Evolutionary conservation across 2,888 invertebrate genomes (phyloP), one percentile per base, ranked within the genome.

Genomic region (Himalopsyche japonica): DNA sequence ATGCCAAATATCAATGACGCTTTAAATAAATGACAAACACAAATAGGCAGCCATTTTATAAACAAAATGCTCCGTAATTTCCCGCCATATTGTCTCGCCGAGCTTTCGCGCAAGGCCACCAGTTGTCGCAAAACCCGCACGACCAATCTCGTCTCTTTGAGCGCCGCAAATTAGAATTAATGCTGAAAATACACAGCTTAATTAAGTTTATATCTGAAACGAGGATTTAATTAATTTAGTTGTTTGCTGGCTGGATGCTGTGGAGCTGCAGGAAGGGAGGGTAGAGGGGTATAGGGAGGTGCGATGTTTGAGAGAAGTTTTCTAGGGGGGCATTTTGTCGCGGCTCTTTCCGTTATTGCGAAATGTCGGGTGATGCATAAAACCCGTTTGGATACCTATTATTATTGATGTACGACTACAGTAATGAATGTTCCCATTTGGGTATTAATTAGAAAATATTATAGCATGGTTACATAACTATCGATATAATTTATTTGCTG

Each of bases 191-290:
- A 87, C 87, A 87, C 83, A 84, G 83, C 87, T 85, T 87, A 87
- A 87, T 87, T 87, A 87, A 87, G 87, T 87, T 87, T 87, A 82
- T 86, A 87, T 86, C 86, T 85, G 85, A 86, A 87, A 87, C 85
- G 87, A 87, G 86, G 87, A 87, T 87, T 87, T 86, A 87, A 88
- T 87, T 87, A 86, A 88, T 87, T 86, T 87, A 87, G 86, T 87
- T 86, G 87, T 86, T 85, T 86, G 85, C 81, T 79, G 57, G 57
- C 57, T 57, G 57, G 57, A 57, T 57, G 57, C 57, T 57, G 57
- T 20, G 57, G 5, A 7, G 24, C n/a, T 6, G 57, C 32, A 20
- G 49, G 49, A 5, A 8, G 49, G 49, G 49, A n/a, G 49, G 49
- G 3, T n/a, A 20, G 6, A 20, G 57, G 20, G 57, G 57, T 20